phyloP scores from a whole-genome alignment of 2,797 vertebrate genomes.

The Gobio occitaniae region DNA sequence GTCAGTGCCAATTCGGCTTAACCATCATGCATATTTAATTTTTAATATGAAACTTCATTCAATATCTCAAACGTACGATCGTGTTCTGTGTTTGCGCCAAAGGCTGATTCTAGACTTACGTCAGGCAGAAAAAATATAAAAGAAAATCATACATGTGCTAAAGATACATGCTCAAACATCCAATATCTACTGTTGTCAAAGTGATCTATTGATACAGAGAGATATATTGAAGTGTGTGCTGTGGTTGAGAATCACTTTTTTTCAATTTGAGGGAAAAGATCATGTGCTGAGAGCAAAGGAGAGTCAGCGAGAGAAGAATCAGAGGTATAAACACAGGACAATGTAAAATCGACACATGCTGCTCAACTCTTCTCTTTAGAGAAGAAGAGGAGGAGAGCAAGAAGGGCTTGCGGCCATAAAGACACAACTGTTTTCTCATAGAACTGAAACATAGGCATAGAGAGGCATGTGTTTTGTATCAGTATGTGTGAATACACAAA shows the following conservation, averaged over 20 bases:
- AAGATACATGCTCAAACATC: slow-evolving; percentile 15
- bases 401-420: slow-evolving; percentile 10
- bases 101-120: slow-evolving; percentile 16
- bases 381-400: neutral
- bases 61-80: neutral
- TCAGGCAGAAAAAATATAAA: slow-evolving; percentile 17
- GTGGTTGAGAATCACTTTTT: slow-evolving; percentile 16
- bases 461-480: slow-evolving; percentile 12
- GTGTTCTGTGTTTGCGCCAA: slow-evolving; percentile 14
- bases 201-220: slow-evolving; percentile 38
- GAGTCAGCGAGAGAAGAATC: slow-evolving; percentile 18
- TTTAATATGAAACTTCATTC: slow-evolving; percentile 26
- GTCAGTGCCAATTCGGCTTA: neutral
- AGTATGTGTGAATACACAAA: neutral
- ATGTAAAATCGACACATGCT: slow-evolving; percentile 36
- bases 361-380: slow-evolving; percentile 17
- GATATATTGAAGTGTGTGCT: slow-evolving; percentile 28
- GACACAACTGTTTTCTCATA: slow-evolving; percentile 1
- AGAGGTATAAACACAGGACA: slow-evolving; percentile 22
- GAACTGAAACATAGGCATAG: neutral
- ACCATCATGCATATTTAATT: slow-evolving; percentile 40
- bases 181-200: slow-evolving; percentile 35
- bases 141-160: neutral
- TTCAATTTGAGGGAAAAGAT: slow-evolving; percentile 35
- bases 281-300: slow-evolving; percentile 26